phyloP scores from a whole-genome alignment of 2,113 vertebrate genomes.

The Cyphomyrus discorhynchus region DNA sequence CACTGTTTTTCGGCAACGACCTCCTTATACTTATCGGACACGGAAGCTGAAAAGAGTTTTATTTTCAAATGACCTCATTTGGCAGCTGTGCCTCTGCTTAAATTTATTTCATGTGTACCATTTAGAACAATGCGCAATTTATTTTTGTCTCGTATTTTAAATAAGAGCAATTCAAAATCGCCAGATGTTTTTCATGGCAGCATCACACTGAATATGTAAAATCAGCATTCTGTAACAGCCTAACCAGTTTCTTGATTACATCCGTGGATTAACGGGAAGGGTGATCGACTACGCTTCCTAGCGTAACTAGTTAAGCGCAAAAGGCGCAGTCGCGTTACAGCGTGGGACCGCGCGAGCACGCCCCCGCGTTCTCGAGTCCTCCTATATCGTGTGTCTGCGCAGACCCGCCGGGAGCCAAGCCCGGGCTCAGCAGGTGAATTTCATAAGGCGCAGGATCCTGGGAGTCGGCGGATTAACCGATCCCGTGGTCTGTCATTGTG shows the following conservation, averaged over 20 bases:
- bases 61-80: not conserved
- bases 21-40: not conserved
- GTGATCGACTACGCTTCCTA: not conserved
- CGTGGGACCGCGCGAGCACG: not conserved
- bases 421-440: constrained; percentile 29
- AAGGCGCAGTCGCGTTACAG: not conserved
- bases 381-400: constrained; percentile 23
- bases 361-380: not conserved
- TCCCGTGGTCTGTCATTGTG: constrained; percentile 62
- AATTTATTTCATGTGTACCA: not conserved
- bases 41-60: not conserved
- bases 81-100: not conserved
- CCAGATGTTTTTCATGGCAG: not conserved
- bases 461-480: constrained; percentile 43
- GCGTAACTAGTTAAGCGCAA: not conserved
- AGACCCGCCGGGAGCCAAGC: constrained; percentile 41
- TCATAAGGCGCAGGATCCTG: constrained; percentile 1
- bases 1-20: not conserved
- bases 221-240: not conserved
- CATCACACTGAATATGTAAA: not conserved
- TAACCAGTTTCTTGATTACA: not conserved
- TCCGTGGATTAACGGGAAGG: not conserved
- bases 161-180: not conserved
- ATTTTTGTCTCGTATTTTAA: not conserved
- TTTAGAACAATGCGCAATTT: not conserved